A percentile compares a stretch with the other conserved stretches of the same genome.
Evolutionary conservation across 1,140 invertebrate genomes (phyloP).

Genomic region (Pseudachorutes palmiensis): DNA sequence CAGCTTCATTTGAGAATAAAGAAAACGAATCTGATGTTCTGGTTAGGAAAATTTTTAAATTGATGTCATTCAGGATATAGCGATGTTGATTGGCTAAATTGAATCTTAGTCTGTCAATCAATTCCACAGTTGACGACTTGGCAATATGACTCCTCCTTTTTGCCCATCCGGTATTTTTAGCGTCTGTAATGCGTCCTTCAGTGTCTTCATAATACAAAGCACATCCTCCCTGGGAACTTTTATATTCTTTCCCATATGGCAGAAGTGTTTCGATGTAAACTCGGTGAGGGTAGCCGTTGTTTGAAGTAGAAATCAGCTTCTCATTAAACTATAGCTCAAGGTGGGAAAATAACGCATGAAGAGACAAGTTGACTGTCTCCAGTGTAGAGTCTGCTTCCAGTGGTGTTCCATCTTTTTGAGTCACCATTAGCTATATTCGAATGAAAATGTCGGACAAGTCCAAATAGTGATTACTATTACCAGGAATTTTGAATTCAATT

Average conservation of each 20-base stretch:
- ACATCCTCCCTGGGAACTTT: slow-evolving; percentile 42
- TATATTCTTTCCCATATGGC: slow-evolving; percentile 42
- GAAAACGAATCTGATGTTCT: slow-evolving; percentile 17
- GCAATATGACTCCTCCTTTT: slow-evolving; percentile 5
- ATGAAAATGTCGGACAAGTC: slow-evolving; percentile 26
- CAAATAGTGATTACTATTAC: slow-evolving; percentile 20
- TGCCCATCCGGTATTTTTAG: slow-evolving; percentile 15
- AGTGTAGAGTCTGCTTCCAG: not conserved
- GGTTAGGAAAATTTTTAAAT: slow-evolving; percentile 20
- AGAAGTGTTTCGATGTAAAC: slow-evolving; percentile 45
- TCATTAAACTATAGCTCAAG: slow-evolving; percentile 45
- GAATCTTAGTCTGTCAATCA: slow-evolving; percentile 23
- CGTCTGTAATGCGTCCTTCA: not conserved
- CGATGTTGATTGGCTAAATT: slow-evolving; percentile 20
- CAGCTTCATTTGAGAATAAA: not conserved
- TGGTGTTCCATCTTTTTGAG: slow-evolving; percentile 13
- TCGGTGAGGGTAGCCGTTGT: slow-evolving; percentile 44
- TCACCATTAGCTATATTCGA: slow-evolving; percentile 12
- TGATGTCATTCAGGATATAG: slow-evolving; percentile 23
- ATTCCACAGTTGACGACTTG: slow-evolving; percentile 14
- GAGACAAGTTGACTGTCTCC: slow-evolving; percentile 10
- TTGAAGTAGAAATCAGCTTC: slow-evolving; percentile 43
- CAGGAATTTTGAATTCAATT: slow-evolving; percentile 26
- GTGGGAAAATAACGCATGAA: slow-evolving; percentile 29
- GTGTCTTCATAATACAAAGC: slow-evolving; percentile 18